Conservation (phyloP, 2,113 vertebrate species). For the Laticauda laticaudata region DNA sequence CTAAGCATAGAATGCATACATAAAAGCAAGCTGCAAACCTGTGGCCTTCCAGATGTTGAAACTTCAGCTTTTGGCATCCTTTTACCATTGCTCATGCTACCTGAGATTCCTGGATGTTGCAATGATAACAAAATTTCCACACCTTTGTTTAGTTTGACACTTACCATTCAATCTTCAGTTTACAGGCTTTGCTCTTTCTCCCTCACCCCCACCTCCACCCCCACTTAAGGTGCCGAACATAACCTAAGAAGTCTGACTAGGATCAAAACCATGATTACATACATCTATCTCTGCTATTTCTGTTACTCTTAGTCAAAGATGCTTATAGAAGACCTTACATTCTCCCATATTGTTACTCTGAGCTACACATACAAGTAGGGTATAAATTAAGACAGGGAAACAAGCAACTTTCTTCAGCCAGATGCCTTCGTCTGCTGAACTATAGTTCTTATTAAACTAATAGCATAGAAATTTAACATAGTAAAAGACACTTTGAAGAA, state of each 20-base stretch:
- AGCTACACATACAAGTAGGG: not conserved
- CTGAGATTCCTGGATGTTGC: not conserved
- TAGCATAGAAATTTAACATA: not conserved
- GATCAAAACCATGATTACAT: not conserved
- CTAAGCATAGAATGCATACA: not conserved
- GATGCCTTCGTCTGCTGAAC: not conserved
- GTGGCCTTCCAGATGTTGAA: not conserved
- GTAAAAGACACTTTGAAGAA: not conserved
- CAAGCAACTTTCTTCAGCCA: not conserved
- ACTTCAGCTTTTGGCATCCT: not conserved
- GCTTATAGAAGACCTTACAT: not conserved
- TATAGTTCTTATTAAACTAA: not conserved
- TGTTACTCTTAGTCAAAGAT: not conserved
- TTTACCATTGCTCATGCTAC: not conserved
- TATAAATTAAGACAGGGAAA: not conserved
- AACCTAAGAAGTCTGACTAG: not conserved
- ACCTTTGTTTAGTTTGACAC: not conserved
- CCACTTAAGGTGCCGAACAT: not conserved
- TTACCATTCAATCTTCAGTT: not conserved
- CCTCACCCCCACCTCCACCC: not conserved
- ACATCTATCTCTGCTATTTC: not conserved
- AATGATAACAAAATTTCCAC: not conserved
- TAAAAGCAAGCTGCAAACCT: not conserved
- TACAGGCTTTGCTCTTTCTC: not conserved
- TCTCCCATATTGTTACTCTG: not conserved